Percentiles rank a stretch among this genome's conserved stretches.
Evolutionary conservation across 2,888 invertebrate species (phyloP).

Genomic region (Nymphalis polychloros): DNA sequence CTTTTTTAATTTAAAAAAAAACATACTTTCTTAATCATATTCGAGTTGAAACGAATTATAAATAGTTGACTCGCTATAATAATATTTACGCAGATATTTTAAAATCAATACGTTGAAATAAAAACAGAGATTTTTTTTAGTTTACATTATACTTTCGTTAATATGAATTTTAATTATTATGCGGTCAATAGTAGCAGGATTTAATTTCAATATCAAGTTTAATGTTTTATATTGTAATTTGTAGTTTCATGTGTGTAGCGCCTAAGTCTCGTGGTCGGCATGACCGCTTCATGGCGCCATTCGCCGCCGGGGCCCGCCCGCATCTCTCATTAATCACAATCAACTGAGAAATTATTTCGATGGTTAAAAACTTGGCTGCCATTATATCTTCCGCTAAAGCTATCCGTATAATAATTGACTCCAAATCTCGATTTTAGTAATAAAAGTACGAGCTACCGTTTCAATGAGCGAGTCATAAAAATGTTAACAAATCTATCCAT

Average conservation of each 20-base stretch:
- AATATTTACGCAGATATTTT: no score
- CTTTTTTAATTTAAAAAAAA: no score
- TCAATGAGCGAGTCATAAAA: constrained; percentile 4
- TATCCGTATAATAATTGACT: constrained; percentile 38
- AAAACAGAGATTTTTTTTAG: no score
- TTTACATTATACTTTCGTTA: no score
- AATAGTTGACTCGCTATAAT: no score
- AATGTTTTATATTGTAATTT: constrained; percentile 6
- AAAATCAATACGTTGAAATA: no score
- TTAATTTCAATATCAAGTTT: constrained; percentile 5
- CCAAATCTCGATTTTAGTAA: constrained; percentile 33
- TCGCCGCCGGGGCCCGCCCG: constrained; percentile 43
- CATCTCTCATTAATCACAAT: constrained; percentile 78
- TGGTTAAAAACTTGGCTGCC: constrained; percentile 69
- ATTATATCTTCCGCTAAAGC: constrained; percentile 61
- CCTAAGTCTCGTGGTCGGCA: constrained; percentile 28
- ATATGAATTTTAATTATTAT: no score
- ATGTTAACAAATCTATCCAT: neutral
- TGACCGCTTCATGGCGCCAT: constrained; percentile 40
- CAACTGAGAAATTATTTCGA: constrained; percentile 76
- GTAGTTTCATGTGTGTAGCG: constrained; percentile 9
- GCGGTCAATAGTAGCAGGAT: neutral
- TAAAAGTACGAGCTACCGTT: constrained; percentile 36
- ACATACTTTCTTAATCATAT: no score
- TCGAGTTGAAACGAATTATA: no score